A percentile compares a stretch with the other conserved stretches of the same genome.
Evolutionary conservation across 2,113 vertebrate genomes (phyloP).

Genomic region (Cyprinodon brontotheroides): DNA sequence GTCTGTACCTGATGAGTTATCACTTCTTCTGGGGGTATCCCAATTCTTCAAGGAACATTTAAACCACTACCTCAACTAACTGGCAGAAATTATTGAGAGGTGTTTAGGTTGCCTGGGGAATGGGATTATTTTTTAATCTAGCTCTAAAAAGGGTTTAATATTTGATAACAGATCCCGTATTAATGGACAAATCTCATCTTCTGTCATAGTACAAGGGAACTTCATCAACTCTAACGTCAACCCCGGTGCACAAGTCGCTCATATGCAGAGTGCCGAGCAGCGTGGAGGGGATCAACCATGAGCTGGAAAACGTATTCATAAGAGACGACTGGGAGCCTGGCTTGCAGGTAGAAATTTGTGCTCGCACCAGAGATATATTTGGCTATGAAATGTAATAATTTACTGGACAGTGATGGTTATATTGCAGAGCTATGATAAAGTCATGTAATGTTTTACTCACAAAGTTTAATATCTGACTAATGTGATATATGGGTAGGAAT

Average conservation of each 20-base stretch:
- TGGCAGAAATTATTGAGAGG: too few relatives aligned
- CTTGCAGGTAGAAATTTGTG: constrained; percentile 55
- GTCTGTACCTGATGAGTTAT: too few relatives aligned
- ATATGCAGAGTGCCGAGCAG: constrained; percentile 89
- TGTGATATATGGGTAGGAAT: not conserved
- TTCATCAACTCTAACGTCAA: constrained; percentile 81
- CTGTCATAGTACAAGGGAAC: constrained; percentile 79
- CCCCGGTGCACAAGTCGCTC: constrained; percentile 86
- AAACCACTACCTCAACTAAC: too few relatives aligned
- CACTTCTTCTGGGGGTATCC: too few relatives aligned
- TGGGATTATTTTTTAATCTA: too few relatives aligned
- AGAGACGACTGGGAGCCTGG: constrained; percentile 87
- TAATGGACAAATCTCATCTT: not conserved
- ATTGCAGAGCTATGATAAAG: not conserved
- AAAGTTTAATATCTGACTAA: not conserved
- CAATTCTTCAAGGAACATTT: too few relatives aligned
- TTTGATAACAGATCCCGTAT: too few relatives aligned
- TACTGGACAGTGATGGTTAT: not conserved
- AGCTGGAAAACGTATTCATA: constrained; percentile 95
- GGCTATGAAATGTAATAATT: not conserved
- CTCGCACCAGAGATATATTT: not conserved
- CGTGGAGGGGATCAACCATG: constrained; percentile 93
- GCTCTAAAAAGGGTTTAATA: too few relatives aligned
- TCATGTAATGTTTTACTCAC: not conserved
- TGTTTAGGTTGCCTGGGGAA: too few relatives aligned